Evolutionary conservation across 2,888 invertebrate species (phyloP), one percentile per base, ranked within the genome.

Genomic region (Cybosia mesomella): DNA sequence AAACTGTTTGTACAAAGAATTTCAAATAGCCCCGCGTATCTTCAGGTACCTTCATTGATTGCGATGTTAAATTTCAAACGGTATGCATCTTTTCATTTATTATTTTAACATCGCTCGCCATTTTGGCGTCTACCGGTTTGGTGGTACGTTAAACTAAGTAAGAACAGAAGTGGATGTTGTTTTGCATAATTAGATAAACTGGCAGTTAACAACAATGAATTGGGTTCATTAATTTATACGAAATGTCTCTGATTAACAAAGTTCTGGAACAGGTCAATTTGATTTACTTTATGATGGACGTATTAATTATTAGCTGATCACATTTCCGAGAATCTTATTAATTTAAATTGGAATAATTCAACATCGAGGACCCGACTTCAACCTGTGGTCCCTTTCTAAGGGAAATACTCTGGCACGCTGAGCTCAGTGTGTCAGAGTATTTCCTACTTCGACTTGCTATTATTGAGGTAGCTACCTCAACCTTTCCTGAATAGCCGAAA

Each of bases 161-260:
- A 85, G 85, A 91, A 91, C 87, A 85, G 85, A 91, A 91, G 87
- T 89, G 82, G 66, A 75, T 79, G 84, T 84, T 88, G 82, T 88
- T 92, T 91, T 90, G 87, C 89, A 91, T 92, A 92, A 91, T 92
- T 89, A 87, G 87, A 88, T 91, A 89, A 90, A 88, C 81, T 84
- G 84, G 74, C 87, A 85, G 81, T 84, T 84, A 84, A 77, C 81
- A 79, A 78, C 83, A 80, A 79, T 85, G 82, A 87, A 86, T 86
- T 85, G 78, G 71, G 74, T 65, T 76, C 79, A 76, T 83, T 81
- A 83, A 85, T 83, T 77, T 85, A 75, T 73, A 76, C 68, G 73
- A 80, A 78, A 77, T 58, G 58, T 69, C 64, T 68, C 60, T 70
- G 54, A 65, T 74, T 74, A 70, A 72, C 39, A 58, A 49, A 64